These are phyloP conservation scores for Sycophaga agraensis DNA, from an alignment of 1,140 invertebrate genomes.

Conservation along the genomic window DNA sequence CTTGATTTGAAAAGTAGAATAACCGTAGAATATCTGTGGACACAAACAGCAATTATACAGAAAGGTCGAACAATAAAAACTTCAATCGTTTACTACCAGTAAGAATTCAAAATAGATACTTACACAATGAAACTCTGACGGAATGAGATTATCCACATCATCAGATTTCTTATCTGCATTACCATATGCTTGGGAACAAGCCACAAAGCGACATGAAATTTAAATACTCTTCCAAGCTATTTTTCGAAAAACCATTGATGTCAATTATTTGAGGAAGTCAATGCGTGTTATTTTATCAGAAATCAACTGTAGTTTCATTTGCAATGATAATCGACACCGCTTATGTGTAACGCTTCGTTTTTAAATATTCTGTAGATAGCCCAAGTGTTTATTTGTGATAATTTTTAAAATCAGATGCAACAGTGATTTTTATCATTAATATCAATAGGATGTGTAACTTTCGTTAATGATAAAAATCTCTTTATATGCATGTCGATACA, in stretches of 20 bases:
- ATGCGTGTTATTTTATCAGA: background rate
- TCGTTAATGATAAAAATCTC: no score
- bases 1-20: no score
- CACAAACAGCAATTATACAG: no score
- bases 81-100: no score
- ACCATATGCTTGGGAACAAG: background rate
- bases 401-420: background rate
- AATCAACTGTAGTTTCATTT: background rate
- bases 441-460: no score
- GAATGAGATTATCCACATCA: constrained; percentile 12
- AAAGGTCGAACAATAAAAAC: no score
- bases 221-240: constrained; percentile 6
- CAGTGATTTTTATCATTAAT: no score
- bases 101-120: background rate
- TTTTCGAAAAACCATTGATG: background rate
- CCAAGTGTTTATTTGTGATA: background rate
- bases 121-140: background rate
- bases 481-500: no score
- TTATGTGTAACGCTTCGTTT: no score
- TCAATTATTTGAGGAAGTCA: constrained; percentile 7
- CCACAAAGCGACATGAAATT: constrained; percentile 1
- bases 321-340: constrained; percentile 5
- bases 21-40: no score
- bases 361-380: background rate
- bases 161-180: background rate